Evolutionary conservation across 1,140 invertebrate species (phyloP).

Genomic region (Conus betulinus): DNA sequence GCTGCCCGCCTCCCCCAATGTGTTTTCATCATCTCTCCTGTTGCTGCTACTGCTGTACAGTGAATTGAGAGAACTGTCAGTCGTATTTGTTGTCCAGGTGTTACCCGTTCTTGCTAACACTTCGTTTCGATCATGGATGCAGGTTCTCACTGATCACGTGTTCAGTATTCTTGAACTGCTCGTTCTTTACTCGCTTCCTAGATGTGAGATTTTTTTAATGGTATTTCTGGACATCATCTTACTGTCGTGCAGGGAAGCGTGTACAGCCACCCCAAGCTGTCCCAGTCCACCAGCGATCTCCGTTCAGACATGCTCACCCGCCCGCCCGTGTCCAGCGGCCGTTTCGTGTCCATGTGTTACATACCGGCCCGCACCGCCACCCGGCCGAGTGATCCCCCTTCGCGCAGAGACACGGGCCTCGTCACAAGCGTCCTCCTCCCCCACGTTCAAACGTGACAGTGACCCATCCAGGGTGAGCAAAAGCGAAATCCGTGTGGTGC

Average conservation of each 20-base stretch:
- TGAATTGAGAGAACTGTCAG: too few species aligned
- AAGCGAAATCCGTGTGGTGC: conserved; percentile 21
- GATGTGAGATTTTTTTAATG: too few species aligned
- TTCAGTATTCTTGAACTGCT: too few species aligned
- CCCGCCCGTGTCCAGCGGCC: background rate
- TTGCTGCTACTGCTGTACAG: too few species aligned
- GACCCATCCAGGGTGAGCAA: background rate
- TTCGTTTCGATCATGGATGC: too few species aligned
- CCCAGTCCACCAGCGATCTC: background rate
- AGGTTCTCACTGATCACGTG: too few species aligned
- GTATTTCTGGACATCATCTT: background rate
- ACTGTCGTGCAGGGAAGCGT: background rate
- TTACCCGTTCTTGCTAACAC: too few species aligned
- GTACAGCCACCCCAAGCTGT: background rate
- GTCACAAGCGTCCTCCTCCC: background rate
- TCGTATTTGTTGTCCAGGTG: too few species aligned
- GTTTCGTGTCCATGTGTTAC: conserved; percentile 35
- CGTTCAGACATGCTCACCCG: background rate
- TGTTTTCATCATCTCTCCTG: too few species aligned
- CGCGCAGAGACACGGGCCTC: background rate
- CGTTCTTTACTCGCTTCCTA: too few species aligned
- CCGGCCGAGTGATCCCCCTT: background rate
- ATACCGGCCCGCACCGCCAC: conserved; percentile 12
- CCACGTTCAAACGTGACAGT: background rate
- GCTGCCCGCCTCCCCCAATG: too few species aligned